Evolutionary conservation across 1,140 invertebrate species (phyloP).

Genomic region (Potamilus streckersoni): DNA sequence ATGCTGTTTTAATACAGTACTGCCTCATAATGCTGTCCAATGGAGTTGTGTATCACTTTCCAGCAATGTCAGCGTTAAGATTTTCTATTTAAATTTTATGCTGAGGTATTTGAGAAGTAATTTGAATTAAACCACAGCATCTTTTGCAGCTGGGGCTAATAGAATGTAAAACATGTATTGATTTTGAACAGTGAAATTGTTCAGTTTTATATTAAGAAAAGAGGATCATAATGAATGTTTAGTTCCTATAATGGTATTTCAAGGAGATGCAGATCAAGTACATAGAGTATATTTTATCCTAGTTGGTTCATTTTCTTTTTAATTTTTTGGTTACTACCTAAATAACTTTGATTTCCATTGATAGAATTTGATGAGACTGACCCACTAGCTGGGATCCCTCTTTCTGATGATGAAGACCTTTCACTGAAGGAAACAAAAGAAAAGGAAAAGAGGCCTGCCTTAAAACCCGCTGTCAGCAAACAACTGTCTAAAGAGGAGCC

Average conservation of each 20-base stretch:
- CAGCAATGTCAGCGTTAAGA: no score
- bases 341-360: conserved; percentile 11
- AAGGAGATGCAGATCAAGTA: neutral
- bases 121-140: no score
- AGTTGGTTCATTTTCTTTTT: neutral
- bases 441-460: neutral
- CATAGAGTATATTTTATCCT: neutral
- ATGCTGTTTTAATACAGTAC: no score
- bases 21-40: no score
- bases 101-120: no score
- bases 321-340: neutral
- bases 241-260: neutral
- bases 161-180: neutral
- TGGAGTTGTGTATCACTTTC: no score
- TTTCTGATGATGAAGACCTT: conserved; percentile 53
- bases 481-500: neutral
- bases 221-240: neutral
- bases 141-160: no score
- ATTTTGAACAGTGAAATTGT: neutral
- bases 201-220: neutral
- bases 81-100: no score
- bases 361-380: conserved; percentile 64
- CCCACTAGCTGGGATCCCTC: conserved; percentile 51
- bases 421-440: conserved; percentile 11
- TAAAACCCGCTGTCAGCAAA: neutral